Percentiles rank a stretch among this genome's conserved stretches.
Conservation (phyloP, 2,797 vertebrate species). For the Hoplostethus mediterraneus region DNA sequence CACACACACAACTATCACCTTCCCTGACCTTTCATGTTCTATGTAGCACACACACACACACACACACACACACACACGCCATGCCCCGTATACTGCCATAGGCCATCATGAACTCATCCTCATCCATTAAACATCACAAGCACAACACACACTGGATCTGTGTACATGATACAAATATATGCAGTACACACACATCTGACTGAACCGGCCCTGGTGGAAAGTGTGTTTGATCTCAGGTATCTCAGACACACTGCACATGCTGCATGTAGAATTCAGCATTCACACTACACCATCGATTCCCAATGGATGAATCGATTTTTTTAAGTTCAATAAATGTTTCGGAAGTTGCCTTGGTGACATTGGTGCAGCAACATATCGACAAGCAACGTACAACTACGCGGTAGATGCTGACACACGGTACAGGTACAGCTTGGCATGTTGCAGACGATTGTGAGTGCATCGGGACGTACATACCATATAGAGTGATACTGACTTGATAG, state of each 20-base stretch:
- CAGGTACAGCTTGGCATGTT: background rate
- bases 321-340: background rate
- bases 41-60: constrained; percentile 26
- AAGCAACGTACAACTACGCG: too few species aligned
- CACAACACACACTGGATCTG: constrained; percentile 18
- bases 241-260: constrained; percentile 24
- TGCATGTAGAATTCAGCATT: constrained; percentile 49
- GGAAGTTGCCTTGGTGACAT: background rate
- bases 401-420: background rate
- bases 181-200: background rate
- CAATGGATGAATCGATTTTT: background rate
- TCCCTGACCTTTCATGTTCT: constrained; percentile 70
- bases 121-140: constrained; percentile 65
- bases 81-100: constrained; percentile 12
- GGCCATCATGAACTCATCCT: constrained; percentile 30
- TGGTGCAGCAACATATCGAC: background rate
- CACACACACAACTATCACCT: constrained; percentile 42
- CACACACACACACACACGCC: constrained; percentile 23
- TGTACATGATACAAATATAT: constrained; percentile 25
- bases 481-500: background rate
- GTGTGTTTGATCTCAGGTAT: constrained; percentile 34
- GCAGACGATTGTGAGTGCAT: too few species aligned
- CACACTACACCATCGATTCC: background rate
- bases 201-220: background rate
- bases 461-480: too few species aligned